These are phyloP conservation scores for Periphyllus acericola DNA, from an alignment of 2,888 invertebrate species.

Conservation along the genomic window DNA sequence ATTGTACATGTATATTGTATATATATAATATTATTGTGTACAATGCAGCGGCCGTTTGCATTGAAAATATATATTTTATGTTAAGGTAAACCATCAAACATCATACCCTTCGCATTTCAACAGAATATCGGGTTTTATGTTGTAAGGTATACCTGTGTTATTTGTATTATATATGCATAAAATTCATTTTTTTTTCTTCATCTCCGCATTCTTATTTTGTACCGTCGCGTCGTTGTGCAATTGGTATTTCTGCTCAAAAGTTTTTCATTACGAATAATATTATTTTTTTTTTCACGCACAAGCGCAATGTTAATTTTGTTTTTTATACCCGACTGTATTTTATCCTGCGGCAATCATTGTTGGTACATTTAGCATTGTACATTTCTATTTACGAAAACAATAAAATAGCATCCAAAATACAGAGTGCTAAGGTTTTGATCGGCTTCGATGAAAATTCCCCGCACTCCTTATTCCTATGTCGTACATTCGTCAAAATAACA, in stretches of 20 bases:
- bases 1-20: background rate
- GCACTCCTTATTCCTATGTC: background rate
- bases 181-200: background rate
- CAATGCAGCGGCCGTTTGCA: background rate
- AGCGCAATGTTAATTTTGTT: background rate
- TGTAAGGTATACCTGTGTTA: background rate
- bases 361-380: background rate
- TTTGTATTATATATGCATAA: background rate
- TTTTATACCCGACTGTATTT: background rate
- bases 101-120: background rate
- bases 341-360: background rate
- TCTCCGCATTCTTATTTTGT: background rate
- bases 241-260: background rate
- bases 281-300: background rate
- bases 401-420: background rate
- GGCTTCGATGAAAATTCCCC: background rate
- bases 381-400: background rate
- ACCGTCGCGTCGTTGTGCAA: too few species aligned
- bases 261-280: background rate
- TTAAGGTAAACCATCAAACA: background rate
- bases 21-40: background rate
- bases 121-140: background rate
- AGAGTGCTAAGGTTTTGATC: background rate
- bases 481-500: background rate
- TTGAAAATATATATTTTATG: background rate